A percentile compares a stretch with the other conserved stretches of the same genome.
These are phyloP conservation scores for Eudemis profundana DNA, from an alignment of 2,888 invertebrate genomes.

Conservation along the genomic window DNA sequence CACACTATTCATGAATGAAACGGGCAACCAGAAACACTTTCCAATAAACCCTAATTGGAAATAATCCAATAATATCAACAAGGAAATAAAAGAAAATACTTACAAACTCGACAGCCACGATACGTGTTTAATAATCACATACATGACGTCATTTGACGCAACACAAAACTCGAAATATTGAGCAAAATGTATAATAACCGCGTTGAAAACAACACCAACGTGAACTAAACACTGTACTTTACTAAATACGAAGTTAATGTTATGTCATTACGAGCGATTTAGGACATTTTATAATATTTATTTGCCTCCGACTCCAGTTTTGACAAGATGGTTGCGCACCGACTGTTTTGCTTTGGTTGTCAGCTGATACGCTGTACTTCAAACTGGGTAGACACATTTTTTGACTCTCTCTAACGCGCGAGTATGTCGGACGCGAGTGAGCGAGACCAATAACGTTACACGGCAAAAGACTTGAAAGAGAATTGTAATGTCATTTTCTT, in stretches of 20 bases:
- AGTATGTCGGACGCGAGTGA: slow-evolving; percentile 45
- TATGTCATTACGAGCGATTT: slow-evolving; percentile 80
- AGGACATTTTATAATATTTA: slow-evolving; percentile 84
- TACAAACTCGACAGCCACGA: slow-evolving; percentile 82
- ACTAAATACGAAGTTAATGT: slow-evolving; percentile 73
- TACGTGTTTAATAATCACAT: slow-evolving; percentile 83
- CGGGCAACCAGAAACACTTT: slow-evolving; percentile 57
- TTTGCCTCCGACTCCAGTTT: slow-evolving; percentile 84
- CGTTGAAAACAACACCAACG: slow-evolving; percentile 73
- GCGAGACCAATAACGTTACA: slow-evolving; percentile 62
- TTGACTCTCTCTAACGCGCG: slow-evolving; percentile 58
- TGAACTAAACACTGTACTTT: slow-evolving; percentile 76
- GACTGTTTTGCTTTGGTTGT: slow-evolving; percentile 87
- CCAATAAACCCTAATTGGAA: slow-evolving; percentile 61
- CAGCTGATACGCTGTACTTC: slow-evolving; percentile 83
- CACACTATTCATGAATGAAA: slow-evolving; percentile 79
- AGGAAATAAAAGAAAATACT: slow-evolving; percentile 83
- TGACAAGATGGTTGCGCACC: slow-evolving; percentile 86
- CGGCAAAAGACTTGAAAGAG: slow-evolving; percentile 66
- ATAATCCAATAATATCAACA: slow-evolving; percentile 70
- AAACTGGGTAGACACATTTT: slow-evolving; percentile 57
- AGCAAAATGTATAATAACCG: slow-evolving; percentile 78
- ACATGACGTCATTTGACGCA: slow-evolving; percentile 86
- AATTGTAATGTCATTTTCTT: slow-evolving; percentile 77
- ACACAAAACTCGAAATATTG: slow-evolving; percentile 82